Evolutionary conservation across 2,888 invertebrate genomes (phyloP), one percentile per base, ranked within the genome.

Genomic region (Heliconius erato): DNA sequence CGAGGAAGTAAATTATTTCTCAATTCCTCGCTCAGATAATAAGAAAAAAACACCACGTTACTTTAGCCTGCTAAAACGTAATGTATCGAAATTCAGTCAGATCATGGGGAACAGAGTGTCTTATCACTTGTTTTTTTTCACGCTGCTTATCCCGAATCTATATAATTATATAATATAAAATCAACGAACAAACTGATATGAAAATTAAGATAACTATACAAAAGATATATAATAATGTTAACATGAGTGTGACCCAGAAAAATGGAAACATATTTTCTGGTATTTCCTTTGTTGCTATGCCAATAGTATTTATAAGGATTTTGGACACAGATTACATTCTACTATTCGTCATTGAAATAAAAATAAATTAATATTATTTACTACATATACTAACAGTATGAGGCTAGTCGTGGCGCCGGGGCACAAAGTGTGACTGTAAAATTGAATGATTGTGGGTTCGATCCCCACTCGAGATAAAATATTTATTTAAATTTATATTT

Each of bases 271-370:
- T 76, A 76, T 76, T 74, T 44, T 59, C 71, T 9, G 32, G 59
- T 23, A n/a, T 59, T 63, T 76, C 35, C 76, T 76, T 76, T 76
- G 76, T 76, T 63, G 76, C n/a, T 1, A 63, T 35, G 76, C 76
- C 76, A 76, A 76, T 76, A 35, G 35, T 16, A 44, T 44, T 72
- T 44, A 44, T 26, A 72, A 72, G 26, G 71, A n/a, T 44, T 40
- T 72, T 44, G 71, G 71, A 44, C 71, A 5, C n/a, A 26, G 14
- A 72, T n/a, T 44, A 44, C 26, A 44, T 11, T 14, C 44, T n/a
- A 26, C 3, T 69, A n/a, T 71, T n/a, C 23, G 26, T 28, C 6
- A 28, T 67, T 14, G 26, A 26, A 28, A 26, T 6, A 67, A 14
- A 67, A 6, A 28, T 28, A 28, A 0, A 14, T 0, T 67, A 14